Percentiles rank a stretch among this genome's conserved stretches.
These are phyloP conservation scores for Melanargia galathea DNA, from an alignment of 2,888 invertebrate species.

Conservation along the genomic window DNA sequence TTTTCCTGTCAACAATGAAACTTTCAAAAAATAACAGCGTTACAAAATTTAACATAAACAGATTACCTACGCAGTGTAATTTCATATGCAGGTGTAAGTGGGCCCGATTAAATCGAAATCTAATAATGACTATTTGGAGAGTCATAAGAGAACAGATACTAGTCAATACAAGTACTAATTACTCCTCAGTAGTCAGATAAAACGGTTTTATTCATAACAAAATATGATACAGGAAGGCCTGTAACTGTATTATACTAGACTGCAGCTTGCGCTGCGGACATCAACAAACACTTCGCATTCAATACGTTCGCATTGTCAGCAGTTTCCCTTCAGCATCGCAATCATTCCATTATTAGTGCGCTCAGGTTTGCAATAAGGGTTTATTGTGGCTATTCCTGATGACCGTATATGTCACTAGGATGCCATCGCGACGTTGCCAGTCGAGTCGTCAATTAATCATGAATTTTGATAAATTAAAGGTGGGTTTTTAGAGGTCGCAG, in stretches of 20 bases:
- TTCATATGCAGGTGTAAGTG: too few species aligned
- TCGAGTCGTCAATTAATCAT: background rate
- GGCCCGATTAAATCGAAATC: too few species aligned
- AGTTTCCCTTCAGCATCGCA: constrained; percentile 24
- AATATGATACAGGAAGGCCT: background rate
- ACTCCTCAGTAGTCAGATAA: background rate
- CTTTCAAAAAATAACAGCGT: too few species aligned
- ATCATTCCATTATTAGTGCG: constrained; percentile 26
- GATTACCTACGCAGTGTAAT: too few species aligned
- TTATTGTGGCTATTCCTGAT: constrained; percentile 22
- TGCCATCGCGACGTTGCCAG: constrained; percentile 30
- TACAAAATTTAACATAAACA: too few species aligned
- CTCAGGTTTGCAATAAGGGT: constrained; percentile 21
- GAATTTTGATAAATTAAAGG: too few species aligned
- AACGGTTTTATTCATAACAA: background rate
- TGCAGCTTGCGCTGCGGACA: constrained; percentile 8
- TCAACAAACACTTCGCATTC: constrained; percentile 18
- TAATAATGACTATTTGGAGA: background rate
- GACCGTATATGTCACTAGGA: background rate
- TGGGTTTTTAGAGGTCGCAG: too few species aligned
- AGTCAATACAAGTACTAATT: background rate
- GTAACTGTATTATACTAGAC: background rate
- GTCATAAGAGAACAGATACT: background rate
- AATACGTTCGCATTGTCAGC: constrained; percentile 19
- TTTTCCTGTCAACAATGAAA: too few species aligned